phyloP scores from a whole-genome alignment of 2,888 invertebrate genomes.

The Tillus elongatus region DNA sequence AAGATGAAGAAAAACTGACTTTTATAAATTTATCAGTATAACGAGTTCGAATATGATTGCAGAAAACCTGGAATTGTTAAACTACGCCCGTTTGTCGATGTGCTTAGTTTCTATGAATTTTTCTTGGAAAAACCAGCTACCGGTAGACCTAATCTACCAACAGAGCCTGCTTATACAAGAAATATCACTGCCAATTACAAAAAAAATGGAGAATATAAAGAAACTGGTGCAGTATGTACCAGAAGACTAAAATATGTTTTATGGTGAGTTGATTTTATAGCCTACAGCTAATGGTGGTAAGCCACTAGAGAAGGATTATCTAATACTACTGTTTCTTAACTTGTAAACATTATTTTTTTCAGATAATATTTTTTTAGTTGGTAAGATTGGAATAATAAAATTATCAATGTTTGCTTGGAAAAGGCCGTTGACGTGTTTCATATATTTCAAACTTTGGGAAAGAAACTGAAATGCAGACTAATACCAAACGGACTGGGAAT shows the following conservation, averaged over 20 bases:
- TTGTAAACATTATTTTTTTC: too few relatives aligned
- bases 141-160: background rate
- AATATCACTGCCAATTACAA: background rate
- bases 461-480: too few relatives aligned
- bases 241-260: background rate
- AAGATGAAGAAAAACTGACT: background rate
- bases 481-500: too few relatives aligned
- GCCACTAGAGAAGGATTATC: constrained; percentile 4
- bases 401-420: too few relatives aligned
- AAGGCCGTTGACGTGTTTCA: too few relatives aligned
- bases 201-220: background rate
- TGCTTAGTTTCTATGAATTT: background rate
- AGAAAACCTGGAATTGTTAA: constrained; percentile 1
- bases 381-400: too few relatives aligned
- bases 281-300: constrained; percentile 2
- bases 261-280: constrained; percentile 1
- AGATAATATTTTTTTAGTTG: too few relatives aligned
- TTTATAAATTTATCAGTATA: background rate
- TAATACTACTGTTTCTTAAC: too few relatives aligned
- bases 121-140: constrained; percentile 2
- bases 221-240: constrained; percentile 1
- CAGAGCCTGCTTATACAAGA: constrained; percentile 4
- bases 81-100: constrained; percentile 2
- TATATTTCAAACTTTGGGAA: too few relatives aligned
- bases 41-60: constrained; percentile 3